Evolutionary conservation across 2,888 invertebrate genomes (phyloP), one percentile per base, ranked within the genome.

Genomic region (Sinodicranocentrus sp.): DNA sequence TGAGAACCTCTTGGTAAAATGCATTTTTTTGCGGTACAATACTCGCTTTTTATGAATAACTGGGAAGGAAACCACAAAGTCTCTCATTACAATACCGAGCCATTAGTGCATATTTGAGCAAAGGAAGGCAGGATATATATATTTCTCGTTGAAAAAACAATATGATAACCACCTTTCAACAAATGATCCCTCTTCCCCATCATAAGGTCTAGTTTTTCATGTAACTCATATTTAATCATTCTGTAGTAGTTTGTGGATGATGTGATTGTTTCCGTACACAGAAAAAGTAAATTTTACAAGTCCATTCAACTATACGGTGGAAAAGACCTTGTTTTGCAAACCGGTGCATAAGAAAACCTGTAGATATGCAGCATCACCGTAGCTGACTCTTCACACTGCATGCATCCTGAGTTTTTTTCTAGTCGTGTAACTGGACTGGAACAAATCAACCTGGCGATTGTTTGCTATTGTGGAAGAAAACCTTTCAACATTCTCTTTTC

Each of bases 301-400:
- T 76, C 76, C 76, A 76, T 76, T 76, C 76, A 76, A 76, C 76
- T 76, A 48, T 52, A 10, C 63, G 23, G n/a, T 43, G 21, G 13
- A 19, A 72, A 28, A 39, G 52, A 52, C 70, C 23, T 70, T 72
- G 57, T n/a, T n/a, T n/a, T n/a, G n/a, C n/a, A n/a, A n/a, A n/a
- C 39, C 54, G 23, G 10, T 70, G 15, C 19, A 48, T 48, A 48
- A 48, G 15, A 33, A 48, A 48, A 48, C n/a, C 13, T 48, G n/a
- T 39, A 48, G 3, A 48, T n/a, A 3, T n/a, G n/a, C 48, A 48
- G 10, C 48, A 10, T 6, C 48, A 48, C 48, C 2, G 15, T n/a
- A 48, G 48, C 48, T 48, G n/a, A 5, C 48, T 48, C n/a, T n/a
- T n/a, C n/a, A n/a, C 33, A 15, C 48, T 48, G 54, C 21, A 10